Base-by-base conservation (phyloP, 2,797 vertebrate genomes). In the Coranthus polyacanthus region DNA sequence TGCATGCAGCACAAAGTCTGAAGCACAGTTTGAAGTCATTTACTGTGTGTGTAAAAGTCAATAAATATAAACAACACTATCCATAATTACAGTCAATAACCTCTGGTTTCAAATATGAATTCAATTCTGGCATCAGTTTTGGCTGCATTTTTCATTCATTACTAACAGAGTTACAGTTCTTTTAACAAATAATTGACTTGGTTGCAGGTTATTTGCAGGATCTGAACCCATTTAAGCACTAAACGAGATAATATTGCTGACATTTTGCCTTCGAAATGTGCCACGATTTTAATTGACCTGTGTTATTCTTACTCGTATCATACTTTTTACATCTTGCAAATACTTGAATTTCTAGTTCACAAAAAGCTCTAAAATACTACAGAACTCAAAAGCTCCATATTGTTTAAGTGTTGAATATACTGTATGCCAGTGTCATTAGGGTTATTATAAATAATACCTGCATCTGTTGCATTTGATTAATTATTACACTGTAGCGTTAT, bases 401-500 rank as follows among this genome's bases (percentile, higher is more conserved):
- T n/a, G n/a, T n/a, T n/a, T n/a, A n/a, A n/a, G n/a, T n/a, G n/a
- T n/a, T n/a, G n/a, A n/a, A n/a, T n/a, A n/a, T n/a, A n/a, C n/a
- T n/a, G n/a, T n/a, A n/a, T n/a, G n/a, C n/a, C n/a, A n/a, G n/a
- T n/a, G n/a, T n/a, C n/a, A n/a, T n/a, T n/a, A n/a, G n/a, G n/a
- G n/a, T n/a, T n/a, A n/a, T n/a, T n/a, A n/a, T n/a, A n/a, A n/a
- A n/a, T n/a, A n/a, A n/a, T n/a, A n/a, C n/a, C n/a, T n/a, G n/a
- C n/a, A n/a, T n/a, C n/a, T n/a, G n/a, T n/a, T n/a, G n/a, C n/a
- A n/a, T n/a, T n/a, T n/a, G n/a, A n/a, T n/a, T n/a, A n/a, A 62
- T 65, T 45, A 51, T 74, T 47, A 60, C 29, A 72, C 67, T 32
- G 22, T 46, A 38, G 41, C 60, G 65, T 64, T 82, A 74, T 63